Percentiles rank a stretch among this genome's conserved stretches.
Evolutionary conservation across 2,888 invertebrate genomes (phyloP).

Genomic region (Coleophora deauratella): DNA sequence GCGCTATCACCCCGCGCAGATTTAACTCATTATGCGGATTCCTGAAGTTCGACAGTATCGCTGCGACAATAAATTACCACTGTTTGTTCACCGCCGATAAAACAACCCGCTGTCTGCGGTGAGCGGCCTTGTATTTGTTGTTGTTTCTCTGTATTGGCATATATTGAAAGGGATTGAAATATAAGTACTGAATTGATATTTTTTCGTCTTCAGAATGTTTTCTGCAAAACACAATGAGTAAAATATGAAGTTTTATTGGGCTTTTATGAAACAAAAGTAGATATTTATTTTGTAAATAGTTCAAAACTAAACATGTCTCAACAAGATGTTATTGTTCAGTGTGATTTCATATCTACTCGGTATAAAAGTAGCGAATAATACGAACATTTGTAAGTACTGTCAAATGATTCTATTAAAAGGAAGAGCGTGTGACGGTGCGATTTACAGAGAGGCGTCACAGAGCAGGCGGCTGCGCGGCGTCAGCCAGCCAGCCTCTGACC

Average conservation of each 20-base stretch:
- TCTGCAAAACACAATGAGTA: too few species aligned
- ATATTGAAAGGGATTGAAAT: neutral
- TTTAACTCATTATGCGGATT: conserved; percentile 50
- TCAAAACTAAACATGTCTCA: too few species aligned
- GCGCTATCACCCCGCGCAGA: conserved; percentile 37
- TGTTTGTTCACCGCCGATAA: conserved; percentile 37
- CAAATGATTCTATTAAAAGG: conserved; percentile 15
- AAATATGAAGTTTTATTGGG: too few species aligned
- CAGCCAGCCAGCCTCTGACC: conserved; percentile 38
- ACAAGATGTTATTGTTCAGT: conserved; percentile 2
- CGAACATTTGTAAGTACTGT: too few species aligned
- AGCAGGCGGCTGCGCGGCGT: conserved; percentile 27
- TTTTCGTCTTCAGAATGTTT: too few species aligned
- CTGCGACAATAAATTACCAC: conserved; percentile 46
- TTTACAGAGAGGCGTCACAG: conserved; percentile 40
- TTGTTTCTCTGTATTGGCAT: too few species aligned
- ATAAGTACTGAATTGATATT: too few species aligned
- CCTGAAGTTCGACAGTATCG: conserved; percentile 48
- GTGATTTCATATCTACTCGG: neutral
- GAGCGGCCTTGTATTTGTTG: too few species aligned
- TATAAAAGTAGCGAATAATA: neutral
- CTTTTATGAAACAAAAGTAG: too few species aligned
- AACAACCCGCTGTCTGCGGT: conserved; percentile 38
- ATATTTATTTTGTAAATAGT: too few species aligned
- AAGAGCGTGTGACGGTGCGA: conserved; percentile 40